A percentile compares a stretch with the other conserved stretches of the same genome.
phyloP scores from a whole-genome alignment of 2,797 vertebrate species.

The Telmatherina bonti region DNA sequence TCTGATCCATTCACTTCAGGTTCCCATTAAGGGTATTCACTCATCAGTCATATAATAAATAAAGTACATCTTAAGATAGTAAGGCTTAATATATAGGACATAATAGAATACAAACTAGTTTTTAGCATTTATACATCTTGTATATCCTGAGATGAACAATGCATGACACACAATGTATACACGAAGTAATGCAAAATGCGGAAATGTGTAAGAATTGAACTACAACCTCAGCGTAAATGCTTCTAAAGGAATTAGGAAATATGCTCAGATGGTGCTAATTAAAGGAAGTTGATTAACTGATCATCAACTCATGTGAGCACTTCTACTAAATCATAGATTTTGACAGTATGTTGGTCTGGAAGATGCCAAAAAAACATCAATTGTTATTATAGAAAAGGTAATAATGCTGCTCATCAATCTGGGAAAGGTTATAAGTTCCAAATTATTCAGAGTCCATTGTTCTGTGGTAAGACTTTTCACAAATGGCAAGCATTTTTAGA shows the following conservation, averaged over 20 bases:
- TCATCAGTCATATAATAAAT: not conserved
- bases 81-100: not conserved
- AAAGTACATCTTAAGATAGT: not conserved
- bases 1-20: slow-evolving; percentile 23
- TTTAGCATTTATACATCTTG: not conserved
- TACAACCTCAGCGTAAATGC: not conserved
- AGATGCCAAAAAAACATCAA: no score
- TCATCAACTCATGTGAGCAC: not conserved
- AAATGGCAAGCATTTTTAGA: not conserved
- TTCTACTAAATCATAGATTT: not conserved
- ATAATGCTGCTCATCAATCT: no score
- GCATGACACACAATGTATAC: not conserved
- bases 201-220: not conserved
- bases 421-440: not conserved
- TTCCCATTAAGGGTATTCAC: slow-evolving; percentile 16
- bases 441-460: not conserved
- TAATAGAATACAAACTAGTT: not conserved
- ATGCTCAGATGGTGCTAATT: not conserved
- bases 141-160: not conserved
- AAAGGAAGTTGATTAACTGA: not conserved
- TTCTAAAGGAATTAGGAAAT: not conserved
- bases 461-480: not conserved
- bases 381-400: no score
- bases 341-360: not conserved
- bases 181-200: not conserved